Conservation (phyloP, 2,888 invertebrate genomes). For the Eudasyphora cyanicolor region DNA sequence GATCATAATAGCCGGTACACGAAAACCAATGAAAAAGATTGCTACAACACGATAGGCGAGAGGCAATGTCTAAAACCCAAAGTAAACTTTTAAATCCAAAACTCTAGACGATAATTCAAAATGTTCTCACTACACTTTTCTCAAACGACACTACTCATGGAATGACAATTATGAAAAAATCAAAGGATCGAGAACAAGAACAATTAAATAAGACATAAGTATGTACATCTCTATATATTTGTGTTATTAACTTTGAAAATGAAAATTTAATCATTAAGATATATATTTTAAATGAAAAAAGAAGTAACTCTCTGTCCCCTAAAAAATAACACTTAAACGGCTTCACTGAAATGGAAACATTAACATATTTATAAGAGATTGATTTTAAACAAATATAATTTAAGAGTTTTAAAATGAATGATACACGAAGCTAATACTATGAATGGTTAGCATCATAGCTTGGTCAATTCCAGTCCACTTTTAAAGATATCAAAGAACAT, state of each 20-base stretch:
- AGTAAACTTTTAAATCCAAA: conserved; percentile 17
- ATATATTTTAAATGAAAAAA: conserved; percentile 15
- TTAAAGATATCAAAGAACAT: not conserved
- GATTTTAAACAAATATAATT: conserved; percentile 53
- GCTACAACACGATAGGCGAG: conserved; percentile 29
- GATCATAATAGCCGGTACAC: not conserved
- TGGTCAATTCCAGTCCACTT: conserved; percentile 55
- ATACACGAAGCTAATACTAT: conserved; percentile 3
- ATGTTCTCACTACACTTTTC: conserved; percentile 29
- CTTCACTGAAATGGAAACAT: conserved; percentile 45
- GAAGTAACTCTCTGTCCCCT: conserved; percentile 50
- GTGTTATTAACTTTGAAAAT: conserved; percentile 32
- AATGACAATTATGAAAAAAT: conserved; percentile 37
- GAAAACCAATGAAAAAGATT: not conserved
- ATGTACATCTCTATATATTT: conserved; percentile 27
- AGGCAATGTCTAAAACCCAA: conserved; percentile 30
- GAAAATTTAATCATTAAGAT: not conserved
- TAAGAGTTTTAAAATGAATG: conserved; percentile 28
- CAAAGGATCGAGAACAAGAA: not conserved
- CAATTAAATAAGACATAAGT: not conserved
- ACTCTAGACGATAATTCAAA: conserved; percentile 32
- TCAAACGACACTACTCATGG: conserved; percentile 53
- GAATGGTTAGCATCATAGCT: conserved; percentile 40
- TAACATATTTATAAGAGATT: conserved; percentile 56
- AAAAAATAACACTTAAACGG: conserved; percentile 49